Conservation (phyloP, 2,113 vertebrate species). For the Zosterops hypoxanthus region DNA sequence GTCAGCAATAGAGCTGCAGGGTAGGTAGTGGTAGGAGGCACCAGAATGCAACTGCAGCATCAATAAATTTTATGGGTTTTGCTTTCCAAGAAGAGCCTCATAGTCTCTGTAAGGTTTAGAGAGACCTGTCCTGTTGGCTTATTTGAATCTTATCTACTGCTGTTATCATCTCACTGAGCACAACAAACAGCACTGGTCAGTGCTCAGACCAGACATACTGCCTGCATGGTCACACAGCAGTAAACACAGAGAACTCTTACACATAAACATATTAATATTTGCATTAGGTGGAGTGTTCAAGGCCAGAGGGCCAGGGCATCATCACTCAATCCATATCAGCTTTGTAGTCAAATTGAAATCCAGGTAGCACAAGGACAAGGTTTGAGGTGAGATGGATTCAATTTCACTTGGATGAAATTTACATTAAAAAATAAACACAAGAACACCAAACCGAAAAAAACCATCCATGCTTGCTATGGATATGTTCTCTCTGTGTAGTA, state of each 20-base stretch:
- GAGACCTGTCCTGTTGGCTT: background rate
- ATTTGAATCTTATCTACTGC: background rate
- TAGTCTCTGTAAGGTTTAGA: conserved; percentile 1
- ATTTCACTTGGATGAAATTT: background rate
- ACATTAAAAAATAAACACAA: background rate
- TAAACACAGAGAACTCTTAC: background rate
- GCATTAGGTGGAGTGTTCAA: background rate
- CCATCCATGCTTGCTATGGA: background rate
- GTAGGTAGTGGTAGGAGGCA: background rate
- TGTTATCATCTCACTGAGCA: background rate
- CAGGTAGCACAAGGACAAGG: background rate
- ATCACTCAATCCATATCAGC: background rate
- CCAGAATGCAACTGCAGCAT: background rate
- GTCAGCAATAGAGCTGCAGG: background rate
- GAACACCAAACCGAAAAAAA: background rate
- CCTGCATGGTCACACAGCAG: background rate
- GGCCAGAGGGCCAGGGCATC: background rate
- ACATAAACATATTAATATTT: background rate
- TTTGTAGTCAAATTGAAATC: background rate
- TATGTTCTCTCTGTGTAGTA: background rate
- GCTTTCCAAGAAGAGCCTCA: conserved; percentile 18
- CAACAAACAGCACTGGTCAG: background rate
- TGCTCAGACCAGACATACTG: background rate
- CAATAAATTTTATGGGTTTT: background rate
- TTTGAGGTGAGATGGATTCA: background rate